These are phyloP conservation scores for Hipposideros larvatus DNA, from an alignment of 2,797 vertebrate genomes.

Conservation along the genomic window DNA sequence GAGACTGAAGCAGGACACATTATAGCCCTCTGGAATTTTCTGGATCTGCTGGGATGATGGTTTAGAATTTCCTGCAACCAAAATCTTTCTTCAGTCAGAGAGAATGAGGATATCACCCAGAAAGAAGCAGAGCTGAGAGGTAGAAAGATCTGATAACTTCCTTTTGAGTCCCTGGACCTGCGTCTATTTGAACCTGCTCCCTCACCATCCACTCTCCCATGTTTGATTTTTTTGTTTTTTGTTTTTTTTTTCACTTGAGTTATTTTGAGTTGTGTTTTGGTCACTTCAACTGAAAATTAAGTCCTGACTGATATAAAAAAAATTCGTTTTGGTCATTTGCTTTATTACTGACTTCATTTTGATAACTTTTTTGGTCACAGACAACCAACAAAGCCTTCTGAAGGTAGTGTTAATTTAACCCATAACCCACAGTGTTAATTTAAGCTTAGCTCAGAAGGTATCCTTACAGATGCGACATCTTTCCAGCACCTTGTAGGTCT, in stretches of 20 bases:
- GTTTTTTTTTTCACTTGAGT: background rate
- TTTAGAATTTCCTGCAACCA: background rate
- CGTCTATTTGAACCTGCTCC: background rate
- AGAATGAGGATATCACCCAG: background rate
- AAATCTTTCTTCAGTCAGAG: background rate
- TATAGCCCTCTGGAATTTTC: background rate
- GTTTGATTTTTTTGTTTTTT: background rate
- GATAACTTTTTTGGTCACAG: background rate
- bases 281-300: background rate
- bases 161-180: background rate
- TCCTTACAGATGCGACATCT: background rate
- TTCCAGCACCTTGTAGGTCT: background rate
- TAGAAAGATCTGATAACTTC: background rate
- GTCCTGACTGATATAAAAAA: background rate
- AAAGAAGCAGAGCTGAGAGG: background rate
- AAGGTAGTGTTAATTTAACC: background rate
- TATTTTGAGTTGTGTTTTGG: slow-evolving; percentile 31
- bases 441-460: background rate
- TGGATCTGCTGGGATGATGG: background rate
- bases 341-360: slow-evolving; percentile 32
- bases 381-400: background rate
- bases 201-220: rapidly evolving
- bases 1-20: background rate
- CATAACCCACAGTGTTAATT: background rate
- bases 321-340: background rate